A percentile compares a stretch with the other conserved stretches of the same genome.
Evolutionary conservation across 2,797 vertebrate genomes (phyloP).

Genomic region (Lagorchestes hirsutus): DNA sequence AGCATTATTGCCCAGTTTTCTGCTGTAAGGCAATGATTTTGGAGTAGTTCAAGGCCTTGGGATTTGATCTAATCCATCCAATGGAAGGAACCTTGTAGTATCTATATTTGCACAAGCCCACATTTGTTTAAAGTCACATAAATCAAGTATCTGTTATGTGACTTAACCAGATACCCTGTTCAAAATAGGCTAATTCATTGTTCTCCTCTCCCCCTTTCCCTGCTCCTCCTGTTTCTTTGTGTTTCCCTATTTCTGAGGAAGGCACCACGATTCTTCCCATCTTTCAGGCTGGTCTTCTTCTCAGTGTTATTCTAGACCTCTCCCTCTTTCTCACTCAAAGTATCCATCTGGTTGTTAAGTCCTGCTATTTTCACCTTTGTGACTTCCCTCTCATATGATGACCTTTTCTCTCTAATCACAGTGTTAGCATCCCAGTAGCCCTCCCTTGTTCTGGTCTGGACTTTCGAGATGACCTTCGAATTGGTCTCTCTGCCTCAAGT

Average conservation of each 20-base stretch:
- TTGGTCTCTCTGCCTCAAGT: not conserved
- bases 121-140: not conserved
- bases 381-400: not conserved
- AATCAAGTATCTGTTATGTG: constrained; percentile 3
- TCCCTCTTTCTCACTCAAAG: not conserved
- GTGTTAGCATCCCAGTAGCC: not conserved
- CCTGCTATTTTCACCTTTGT: not conserved
- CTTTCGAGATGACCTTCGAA: not conserved
- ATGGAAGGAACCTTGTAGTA: not conserved
- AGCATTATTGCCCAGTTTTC: not conserved
- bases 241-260: not conserved
- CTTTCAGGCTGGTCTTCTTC: not conserved
- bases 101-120: not conserved
- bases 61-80: not conserved
- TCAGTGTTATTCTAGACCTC: not conserved
- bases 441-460: not conserved
- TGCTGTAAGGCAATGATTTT: not conserved
- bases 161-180: not conserved
- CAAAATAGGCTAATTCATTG: not conserved
- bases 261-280: not conserved
- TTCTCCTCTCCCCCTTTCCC: not conserved
- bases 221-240: constrained; percentile 12
- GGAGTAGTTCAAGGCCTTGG: not conserved
- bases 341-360: not conserved
- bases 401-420: not conserved